Percentiles rank a stretch among this genome's conserved stretches.
Conservation (phyloP, 2,113 vertebrate species). For the Nothocercus julius region DNA sequence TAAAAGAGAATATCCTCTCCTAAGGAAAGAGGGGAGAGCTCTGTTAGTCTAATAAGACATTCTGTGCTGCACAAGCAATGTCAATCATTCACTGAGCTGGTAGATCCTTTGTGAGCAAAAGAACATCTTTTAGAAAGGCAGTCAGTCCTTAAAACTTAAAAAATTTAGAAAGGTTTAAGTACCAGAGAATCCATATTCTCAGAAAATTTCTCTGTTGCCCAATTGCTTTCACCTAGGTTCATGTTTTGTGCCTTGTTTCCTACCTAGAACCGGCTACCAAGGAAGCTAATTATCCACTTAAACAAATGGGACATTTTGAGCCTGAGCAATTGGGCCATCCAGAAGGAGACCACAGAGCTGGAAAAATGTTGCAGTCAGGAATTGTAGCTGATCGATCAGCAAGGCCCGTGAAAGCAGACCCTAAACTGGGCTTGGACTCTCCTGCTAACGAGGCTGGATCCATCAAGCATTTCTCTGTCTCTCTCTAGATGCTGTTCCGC, state of each 20-base stretch:
- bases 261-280: neutral
- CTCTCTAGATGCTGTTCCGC: fast-evolving
- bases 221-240: neutral
- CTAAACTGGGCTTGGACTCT: neutral
- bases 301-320: fast-evolving
- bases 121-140: neutral
- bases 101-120: neutral
- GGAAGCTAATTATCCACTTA: neutral
- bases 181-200: neutral
- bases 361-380: neutral
- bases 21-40: neutral
- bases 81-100: neutral
- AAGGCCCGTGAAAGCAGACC: neutral
- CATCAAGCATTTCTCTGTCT: neutral
- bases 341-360: neutral
- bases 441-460: neutral
- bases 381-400: neutral
- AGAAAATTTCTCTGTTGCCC: neutral
- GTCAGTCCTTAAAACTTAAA: neutral
- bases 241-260: neutral
- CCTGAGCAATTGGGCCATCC: neutral
- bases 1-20: neutral
- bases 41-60: neutral
- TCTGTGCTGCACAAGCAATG: neutral
- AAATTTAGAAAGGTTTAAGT: neutral